A percentile compares a stretch with the other conserved stretches of the same genome.
Evolutionary conservation across 2,888 invertebrate genomes (phyloP).

Genomic region (Ectobius pallidus): DNA sequence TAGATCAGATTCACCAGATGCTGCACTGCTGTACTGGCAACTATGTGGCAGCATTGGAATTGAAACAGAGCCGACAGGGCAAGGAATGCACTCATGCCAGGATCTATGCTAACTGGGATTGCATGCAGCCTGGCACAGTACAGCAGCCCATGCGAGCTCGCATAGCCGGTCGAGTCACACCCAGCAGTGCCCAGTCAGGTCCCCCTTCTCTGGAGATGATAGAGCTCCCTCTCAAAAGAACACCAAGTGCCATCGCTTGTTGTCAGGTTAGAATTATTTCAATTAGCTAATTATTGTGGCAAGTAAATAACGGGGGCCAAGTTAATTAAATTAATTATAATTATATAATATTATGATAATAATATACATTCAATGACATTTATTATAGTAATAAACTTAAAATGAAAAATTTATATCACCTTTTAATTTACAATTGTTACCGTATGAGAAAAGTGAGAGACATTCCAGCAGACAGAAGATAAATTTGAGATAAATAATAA

Average conservation of each 20-base stretch:
- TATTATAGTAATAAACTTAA: too few species aligned
- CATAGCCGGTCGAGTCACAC: conserved; percentile 77
- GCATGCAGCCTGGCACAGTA: conserved; percentile 48
- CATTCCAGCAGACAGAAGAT: too few species aligned
- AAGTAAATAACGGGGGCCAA: too few species aligned
- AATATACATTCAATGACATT: too few species aligned
- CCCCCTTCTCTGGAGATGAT: conserved; percentile 72
- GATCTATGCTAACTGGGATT: conserved; percentile 77
- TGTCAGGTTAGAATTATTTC: conserved; percentile 58
- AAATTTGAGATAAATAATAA: too few species aligned
- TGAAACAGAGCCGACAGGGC: conserved; percentile 56
- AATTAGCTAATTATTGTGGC: too few species aligned
- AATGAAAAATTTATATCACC: too few species aligned
- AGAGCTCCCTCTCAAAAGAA: conserved; percentile 68
- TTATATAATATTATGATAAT: too few species aligned
- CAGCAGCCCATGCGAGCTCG: conserved; percentile 59
- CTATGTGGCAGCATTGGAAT: conserved; percentile 70
- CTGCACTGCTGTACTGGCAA: conserved; percentile 70
- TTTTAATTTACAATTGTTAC: too few species aligned
- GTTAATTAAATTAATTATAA: too few species aligned
- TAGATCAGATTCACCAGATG: conserved; percentile 71
- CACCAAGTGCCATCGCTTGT: conserved; percentile 66
- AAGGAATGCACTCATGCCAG: conserved; percentile 61
- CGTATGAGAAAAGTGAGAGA: too few species aligned
- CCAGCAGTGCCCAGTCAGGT: conserved; percentile 67